Evolutionary conservation across 2,888 invertebrate genomes (phyloP).

Genomic region (Sminthurinus aureus): DNA sequence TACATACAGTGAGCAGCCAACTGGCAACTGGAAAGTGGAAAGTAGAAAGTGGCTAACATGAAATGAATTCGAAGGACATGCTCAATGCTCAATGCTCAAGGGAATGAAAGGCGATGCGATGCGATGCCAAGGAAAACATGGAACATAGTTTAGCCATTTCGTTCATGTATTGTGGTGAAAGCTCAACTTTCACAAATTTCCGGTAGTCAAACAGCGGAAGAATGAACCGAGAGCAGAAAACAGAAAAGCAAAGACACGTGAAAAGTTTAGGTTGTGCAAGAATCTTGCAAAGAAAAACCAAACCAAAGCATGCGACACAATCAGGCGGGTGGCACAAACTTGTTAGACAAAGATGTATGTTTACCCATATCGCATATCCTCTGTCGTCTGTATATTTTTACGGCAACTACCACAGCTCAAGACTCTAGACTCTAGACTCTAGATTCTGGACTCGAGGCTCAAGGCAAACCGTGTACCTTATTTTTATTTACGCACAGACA

Average conservation of each 20-base stretch:
- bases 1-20: background rate
- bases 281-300: background rate
- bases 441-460: background rate
- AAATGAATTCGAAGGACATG: no score
- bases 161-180: slow-evolving; percentile 8
- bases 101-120: background rate
- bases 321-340: background rate
- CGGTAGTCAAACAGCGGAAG: slow-evolving; percentile 9
- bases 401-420: background rate
- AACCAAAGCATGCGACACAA: background rate
- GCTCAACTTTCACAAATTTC: slow-evolving; percentile 17
- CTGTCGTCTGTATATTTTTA: background rate
- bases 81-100: background rate
- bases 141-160: background rate
- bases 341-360: background rate
- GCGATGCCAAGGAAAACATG: background rate
- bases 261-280: background rate
- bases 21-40: background rate
- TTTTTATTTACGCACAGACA: background rate
- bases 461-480: background rate
- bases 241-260: background rate
- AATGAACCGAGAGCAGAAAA: background rate
- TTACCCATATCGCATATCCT: no score
- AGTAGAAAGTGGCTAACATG: no score
- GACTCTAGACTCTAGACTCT: background rate